phyloP scores from a whole-genome alignment of 2,113 vertebrate genomes.

The Charina bottae region DNA sequence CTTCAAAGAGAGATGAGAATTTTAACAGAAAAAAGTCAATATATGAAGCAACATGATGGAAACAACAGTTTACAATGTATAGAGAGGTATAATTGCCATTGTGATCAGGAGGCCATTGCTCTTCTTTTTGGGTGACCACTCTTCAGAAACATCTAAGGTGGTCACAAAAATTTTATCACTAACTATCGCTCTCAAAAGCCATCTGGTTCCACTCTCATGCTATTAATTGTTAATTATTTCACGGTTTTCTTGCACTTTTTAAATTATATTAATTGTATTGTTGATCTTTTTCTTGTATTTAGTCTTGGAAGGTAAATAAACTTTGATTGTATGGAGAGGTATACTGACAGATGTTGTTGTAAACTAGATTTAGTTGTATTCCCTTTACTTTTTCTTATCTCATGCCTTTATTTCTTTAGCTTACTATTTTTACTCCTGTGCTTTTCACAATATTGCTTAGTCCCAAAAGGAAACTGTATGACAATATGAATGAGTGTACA shows the following conservation, averaged over 20 bases:
- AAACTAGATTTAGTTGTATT: background rate
- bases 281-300: background rate
- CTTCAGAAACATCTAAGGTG: background rate
- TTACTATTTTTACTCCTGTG: background rate
- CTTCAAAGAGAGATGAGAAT: background rate
- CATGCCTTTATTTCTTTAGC: background rate
- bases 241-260: background rate
- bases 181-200: background rate
- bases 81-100: background rate
- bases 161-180: background rate
- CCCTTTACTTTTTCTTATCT: background rate
- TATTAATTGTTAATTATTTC: background rate
- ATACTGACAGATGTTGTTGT: too few relatives aligned
- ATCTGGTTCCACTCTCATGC: background rate
- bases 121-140: background rate
- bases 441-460: background rate
- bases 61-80: background rate
- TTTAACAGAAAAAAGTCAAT: background rate
- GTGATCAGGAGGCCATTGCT: background rate
- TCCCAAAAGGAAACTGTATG: background rate
- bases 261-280: background rate
- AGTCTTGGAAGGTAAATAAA: background rate
- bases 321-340: background rate
- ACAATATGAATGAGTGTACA: background rate
- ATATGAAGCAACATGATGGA: background rate